Evolutionary conservation across 2,797 vertebrate species (phyloP).

Genomic region (Botia almorhae): DNA sequence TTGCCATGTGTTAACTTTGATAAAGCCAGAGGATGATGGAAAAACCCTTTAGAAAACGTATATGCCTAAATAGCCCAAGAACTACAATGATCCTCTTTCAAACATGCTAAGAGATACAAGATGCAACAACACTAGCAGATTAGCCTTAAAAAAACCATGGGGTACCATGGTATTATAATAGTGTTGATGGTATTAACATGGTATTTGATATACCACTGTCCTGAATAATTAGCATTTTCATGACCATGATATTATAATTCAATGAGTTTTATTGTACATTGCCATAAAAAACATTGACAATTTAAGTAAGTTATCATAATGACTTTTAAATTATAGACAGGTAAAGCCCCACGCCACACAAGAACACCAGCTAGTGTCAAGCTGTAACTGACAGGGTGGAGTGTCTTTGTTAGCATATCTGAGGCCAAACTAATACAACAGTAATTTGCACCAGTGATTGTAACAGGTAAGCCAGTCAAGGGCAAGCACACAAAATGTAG

Average conservation of each 20-base stretch:
- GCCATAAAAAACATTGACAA: too few species aligned
- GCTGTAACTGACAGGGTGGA: background rate
- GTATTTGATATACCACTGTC: background rate
- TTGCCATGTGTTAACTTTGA: slow-evolving; percentile 21
- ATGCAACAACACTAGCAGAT: background rate
- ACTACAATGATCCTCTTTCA: background rate
- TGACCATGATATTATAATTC: background rate
- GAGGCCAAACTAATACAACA: background rate
- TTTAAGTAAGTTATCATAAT: background rate
- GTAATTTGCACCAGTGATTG: background rate
- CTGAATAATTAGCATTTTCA: background rate
- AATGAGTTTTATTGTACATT: background rate
- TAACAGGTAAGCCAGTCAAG: slow-evolving; percentile 1
- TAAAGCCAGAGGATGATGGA: background rate
- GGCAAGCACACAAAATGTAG: background rate
- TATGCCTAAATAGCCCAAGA: background rate
- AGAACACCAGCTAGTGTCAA: background rate
- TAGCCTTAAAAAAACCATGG: background rate
- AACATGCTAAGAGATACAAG: background rate
- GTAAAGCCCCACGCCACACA: background rate
- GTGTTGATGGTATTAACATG: background rate
- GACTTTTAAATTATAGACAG: background rate
- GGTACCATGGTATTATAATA: background rate
- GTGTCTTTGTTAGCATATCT: background rate
- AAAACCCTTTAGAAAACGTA: background rate